Conservation (phyloP, 2,888 invertebrate species). For the Phyto melanocephala region DNA sequence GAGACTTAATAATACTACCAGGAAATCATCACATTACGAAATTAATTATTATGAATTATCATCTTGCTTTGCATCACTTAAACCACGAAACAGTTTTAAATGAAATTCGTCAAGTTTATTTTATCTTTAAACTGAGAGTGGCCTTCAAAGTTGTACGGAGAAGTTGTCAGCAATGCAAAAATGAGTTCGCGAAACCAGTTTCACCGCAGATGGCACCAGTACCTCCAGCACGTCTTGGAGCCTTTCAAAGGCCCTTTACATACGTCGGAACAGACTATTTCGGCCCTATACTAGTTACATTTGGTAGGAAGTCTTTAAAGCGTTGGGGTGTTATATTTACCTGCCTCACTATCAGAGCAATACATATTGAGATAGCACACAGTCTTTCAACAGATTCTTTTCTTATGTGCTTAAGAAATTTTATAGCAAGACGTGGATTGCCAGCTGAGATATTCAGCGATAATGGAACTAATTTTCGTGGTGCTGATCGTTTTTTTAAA, state of each 20-base stretch:
- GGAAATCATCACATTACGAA: background rate
- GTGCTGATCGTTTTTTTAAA: constrained; percentile 28
- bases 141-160: background rate
- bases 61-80: constrained; percentile 2
- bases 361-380: constrained; percentile 19
- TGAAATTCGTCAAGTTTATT: no score
- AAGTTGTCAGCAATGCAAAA: constrained; percentile 11
- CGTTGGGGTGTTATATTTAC: no score
- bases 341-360: no score
- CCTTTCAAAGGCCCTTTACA: constrained; percentile 59
- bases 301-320: background rate
- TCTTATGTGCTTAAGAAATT: no score
- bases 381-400: constrained; percentile 9
- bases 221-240: constrained; percentile 50
- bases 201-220: constrained; percentile 42
- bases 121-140: background rate
- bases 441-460: constrained; percentile 29
- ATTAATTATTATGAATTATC: no score
- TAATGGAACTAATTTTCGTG: constrained; percentile 26
- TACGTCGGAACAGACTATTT: no score
- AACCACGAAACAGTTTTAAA: constrained; percentile 21
- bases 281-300: background rate
- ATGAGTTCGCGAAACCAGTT: background rate
- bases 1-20: background rate
- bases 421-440: no score